Evolutionary conservation across 2,888 invertebrate genomes (phyloP).

Genomic region (Phengaris arion): DNA sequence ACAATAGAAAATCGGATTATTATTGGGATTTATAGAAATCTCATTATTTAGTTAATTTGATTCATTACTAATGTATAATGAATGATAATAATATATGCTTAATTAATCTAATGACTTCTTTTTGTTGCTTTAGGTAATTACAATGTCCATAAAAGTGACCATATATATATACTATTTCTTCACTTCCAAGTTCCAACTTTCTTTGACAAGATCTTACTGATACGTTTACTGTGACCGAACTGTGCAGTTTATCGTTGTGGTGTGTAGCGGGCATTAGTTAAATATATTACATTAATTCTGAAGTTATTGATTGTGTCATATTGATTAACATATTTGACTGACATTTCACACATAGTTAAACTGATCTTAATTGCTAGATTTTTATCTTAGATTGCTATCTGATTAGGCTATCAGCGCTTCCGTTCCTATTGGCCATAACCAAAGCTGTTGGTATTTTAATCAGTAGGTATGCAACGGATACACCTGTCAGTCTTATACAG

Average conservation of each 20-base stretch:
- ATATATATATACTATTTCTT: too few relatives aligned
- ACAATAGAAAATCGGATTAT: too few relatives aligned
- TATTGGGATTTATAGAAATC: too few relatives aligned
- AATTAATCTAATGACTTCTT: neutral
- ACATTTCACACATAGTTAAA: conserved; percentile 22
- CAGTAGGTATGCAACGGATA: neutral
- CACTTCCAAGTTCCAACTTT: neutral
- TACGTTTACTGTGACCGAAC: too few relatives aligned
- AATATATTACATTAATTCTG: too few relatives aligned
- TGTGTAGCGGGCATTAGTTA: neutral
- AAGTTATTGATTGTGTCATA: too few relatives aligned
- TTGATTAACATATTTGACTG: conserved; percentile 6
- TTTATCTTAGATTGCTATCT: conserved; percentile 3
- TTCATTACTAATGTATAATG: too few relatives aligned
- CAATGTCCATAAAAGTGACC: neutral
- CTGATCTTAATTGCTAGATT: conserved; percentile 19
- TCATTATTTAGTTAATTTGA: too few relatives aligned
- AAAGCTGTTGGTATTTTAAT: conserved; percentile 23
- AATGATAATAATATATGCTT: too few relatives aligned
- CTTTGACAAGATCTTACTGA: neutral
- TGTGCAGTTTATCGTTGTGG: too few relatives aligned
- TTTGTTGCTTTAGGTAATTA: neutral
- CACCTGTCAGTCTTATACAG: neutral
- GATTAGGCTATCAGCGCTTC: conserved; percentile 20
- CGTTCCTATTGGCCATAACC: conserved; percentile 18